phyloP scores from a whole-genome alignment of 2,797 vertebrate species.

The Todus mexicanus region DNA sequence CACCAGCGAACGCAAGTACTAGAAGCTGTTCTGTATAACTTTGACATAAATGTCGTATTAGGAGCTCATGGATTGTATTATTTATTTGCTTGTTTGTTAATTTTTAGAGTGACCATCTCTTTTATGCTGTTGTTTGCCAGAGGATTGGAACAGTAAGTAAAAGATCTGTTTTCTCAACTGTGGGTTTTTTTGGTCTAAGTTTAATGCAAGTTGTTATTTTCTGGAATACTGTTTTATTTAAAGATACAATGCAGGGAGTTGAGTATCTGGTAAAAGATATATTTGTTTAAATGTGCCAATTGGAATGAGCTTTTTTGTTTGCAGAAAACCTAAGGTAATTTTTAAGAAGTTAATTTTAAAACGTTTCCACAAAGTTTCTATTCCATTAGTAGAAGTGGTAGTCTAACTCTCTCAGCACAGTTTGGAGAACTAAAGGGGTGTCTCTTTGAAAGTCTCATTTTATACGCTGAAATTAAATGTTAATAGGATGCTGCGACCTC shows the following conservation, averaged over 20 bases:
- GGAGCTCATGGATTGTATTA: not conserved
- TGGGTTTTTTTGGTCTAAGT: not conserved
- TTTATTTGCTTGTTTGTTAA: not conserved
- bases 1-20: not conserved
- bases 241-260: not conserved
- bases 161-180: not conserved
- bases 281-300: not conserved
- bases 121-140: conserved; percentile 38
- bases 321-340: not conserved
- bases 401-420: not conserved
- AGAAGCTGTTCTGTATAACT: not conserved
- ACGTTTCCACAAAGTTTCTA: not conserved
- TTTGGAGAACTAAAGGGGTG: not conserved
- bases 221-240: not conserved
- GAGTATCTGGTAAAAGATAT: not conserved
- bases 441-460: not conserved
- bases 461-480: not conserved
- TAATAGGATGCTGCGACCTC: not conserved
- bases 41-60: not conserved
- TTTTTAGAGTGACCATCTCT: conserved; percentile 4
- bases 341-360: not conserved
- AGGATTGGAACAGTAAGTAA: conserved; percentile 29
- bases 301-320: not conserved
- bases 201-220: not conserved
- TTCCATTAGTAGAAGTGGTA: not conserved